These are phyloP conservation scores for Clupea harengus DNA, from an alignment of 2,113 vertebrate genomes.

Conservation along the genomic window DNA sequence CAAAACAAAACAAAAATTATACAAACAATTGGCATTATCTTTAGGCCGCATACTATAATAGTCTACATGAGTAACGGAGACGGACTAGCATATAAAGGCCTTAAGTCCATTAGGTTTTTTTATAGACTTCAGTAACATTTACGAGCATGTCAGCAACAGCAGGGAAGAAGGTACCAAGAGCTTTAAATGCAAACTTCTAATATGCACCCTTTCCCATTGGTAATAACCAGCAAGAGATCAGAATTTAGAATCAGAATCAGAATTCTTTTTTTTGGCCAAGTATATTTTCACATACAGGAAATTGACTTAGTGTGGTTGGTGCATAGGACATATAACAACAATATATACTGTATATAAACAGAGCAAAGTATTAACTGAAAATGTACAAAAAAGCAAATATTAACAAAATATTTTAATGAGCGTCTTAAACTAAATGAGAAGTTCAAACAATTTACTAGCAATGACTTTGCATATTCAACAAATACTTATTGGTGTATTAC, in stretches of 20 bases:
- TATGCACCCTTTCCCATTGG: not conserved
- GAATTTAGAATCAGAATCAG: too few species aligned
- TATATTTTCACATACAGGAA: too few species aligned
- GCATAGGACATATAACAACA: too few species aligned
- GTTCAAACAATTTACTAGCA: not conserved
- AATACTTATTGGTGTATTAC: not conserved
- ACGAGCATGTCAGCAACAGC: not conserved
- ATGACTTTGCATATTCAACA: not conserved
- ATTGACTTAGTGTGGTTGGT: too few species aligned
- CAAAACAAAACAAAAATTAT: not conserved
- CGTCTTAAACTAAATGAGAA: not conserved
- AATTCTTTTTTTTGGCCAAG: too few species aligned
- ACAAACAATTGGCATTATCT: not conserved
- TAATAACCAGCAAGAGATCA: not conserved
- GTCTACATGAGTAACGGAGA: not conserved
- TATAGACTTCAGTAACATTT: conserved; percentile 60
- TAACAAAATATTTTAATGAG: too few species aligned
- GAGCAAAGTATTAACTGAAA: too few species aligned
- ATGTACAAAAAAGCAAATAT: too few species aligned
- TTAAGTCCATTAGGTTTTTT: conserved; percentile 63
- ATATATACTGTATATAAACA: too few species aligned
- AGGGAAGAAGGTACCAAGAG: not conserved
- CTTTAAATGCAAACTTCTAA: not conserved
- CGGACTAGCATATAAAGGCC: too few species aligned
- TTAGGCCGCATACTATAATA: not conserved